Evolutionary conservation across 1,140 invertebrate species (phyloP), one percentile per base, ranked within the genome.

Genomic region (Leucophenga varia): DNA sequence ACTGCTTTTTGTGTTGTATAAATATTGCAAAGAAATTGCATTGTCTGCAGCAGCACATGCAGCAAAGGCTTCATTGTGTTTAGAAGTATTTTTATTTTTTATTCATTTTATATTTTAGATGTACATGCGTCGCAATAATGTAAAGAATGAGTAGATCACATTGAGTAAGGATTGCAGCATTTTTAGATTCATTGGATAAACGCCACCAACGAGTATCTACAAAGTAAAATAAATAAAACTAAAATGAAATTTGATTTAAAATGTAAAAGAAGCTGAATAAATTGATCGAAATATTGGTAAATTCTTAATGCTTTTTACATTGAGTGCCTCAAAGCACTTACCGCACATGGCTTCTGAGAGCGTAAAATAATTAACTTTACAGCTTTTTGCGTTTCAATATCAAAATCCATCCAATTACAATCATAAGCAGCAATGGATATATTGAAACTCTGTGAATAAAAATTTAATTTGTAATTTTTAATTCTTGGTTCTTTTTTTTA

Each of bases 341-440:
- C 68, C 22, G 68, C 63, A 37, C 67, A 44, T 6, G 68, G 67
- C 25, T 64, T 71, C 32, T 71, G 65, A 6, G 68, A 58, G 14
- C 68, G 60, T 49, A 71, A 53, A 32, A 71, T 68, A 8, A 71
- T 50, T 22, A 71, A 55, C 36, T 67, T 71, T 3, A 71, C 35
- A 20, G 43, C 48, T 36, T 61, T 71, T 32, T 71, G 67, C 10
- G 67, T 67, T 10, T 58, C 52, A 17, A 70, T 44, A 38, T 67
- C 60, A 38, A 55, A 61, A 25, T 71, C 56, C 47, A 64, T 64
- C 67, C 67, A 71, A 43, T 70, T 59, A 40, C 52, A 55, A 13
- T 71, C 67, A 38, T 71, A 71, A 9, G 67, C 67, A 20, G 67
- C 67, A 25, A 64, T 70, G 9, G 67, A 50, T 5, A 71, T 49